Evolutionary conservation across 2,888 invertebrate genomes (phyloP), one percentile per base, ranked within the genome.

Genomic region (Drosophila vallismaia): DNA sequence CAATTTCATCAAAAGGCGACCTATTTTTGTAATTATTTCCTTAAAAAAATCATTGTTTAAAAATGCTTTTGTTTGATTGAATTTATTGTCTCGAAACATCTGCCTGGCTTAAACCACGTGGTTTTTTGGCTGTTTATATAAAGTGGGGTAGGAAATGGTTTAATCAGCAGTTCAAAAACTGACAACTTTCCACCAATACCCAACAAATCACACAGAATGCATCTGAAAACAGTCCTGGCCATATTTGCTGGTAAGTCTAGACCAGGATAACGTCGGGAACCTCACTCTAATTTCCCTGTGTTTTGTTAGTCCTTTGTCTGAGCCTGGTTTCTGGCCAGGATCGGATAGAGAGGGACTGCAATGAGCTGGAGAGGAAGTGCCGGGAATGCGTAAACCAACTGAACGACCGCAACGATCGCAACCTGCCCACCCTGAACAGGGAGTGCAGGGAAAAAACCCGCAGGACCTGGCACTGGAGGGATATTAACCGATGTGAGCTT

Each of bases 191-290:
- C 14, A 7, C 19, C 6, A 31, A 40, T 31, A 42, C 26, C 24
- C 29, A 28, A 4, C 19, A 38, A 60, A 19, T 19, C 12, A 31
- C 14, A 38, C 10, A 62, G 10, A 50, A 74, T 74, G 74, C 40
- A 74, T 45, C 28, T 63, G 10, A 63, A 63, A 42, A 44, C 55
- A n/a, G 24, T 74, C 40, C 44, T 63, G 24, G 48, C 51, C 8
- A 10, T 69, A 10, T 54, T 67, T 28, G 45, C 44, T 4, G 72
- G 72, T 74, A 36, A 73, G 68, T 59, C 3, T 5, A 3, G 0
- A 3, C 9, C 3, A 4, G 28, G 2, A 8, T 10, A 0, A 31
- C 9, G 3, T 0, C 1, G 6, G 7, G 0, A 6, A 4, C 1
- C 44, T 19, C 24, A 4, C 40, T 1, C 8, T 5, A 5, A 48